Percentiles rank a stretch among this genome's conserved stretches.
Evolutionary conservation across 2,797 vertebrate genomes (phyloP).

Genomic region (Diglossa cyanea): DNA sequence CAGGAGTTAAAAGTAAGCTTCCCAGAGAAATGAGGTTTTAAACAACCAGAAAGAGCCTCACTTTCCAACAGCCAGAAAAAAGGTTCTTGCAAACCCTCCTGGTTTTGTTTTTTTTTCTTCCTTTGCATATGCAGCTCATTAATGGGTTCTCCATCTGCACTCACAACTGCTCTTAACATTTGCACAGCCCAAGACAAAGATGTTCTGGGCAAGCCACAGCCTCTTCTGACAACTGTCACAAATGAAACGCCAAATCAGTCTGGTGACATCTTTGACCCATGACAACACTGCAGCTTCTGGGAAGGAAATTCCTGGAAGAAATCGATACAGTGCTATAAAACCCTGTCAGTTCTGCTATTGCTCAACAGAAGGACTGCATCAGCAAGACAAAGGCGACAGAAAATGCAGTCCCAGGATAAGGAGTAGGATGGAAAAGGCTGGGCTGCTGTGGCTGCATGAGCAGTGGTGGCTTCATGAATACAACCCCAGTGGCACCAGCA

Average conservation of each 20-base stretch:
- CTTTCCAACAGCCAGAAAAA: neutral
- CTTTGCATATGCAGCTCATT: neutral
- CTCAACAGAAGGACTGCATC: slow-evolving; percentile 8
- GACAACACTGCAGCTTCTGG: neutral
- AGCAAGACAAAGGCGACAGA: neutral
- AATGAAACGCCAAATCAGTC: slow-evolving; percentile 17
- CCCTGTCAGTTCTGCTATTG: neutral
- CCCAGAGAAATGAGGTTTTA: neutral
- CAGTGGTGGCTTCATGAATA: neutral
- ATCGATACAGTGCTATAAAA: neutral
- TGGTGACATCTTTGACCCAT: slow-evolving; percentile 39
- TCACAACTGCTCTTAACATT: slow-evolving; percentile 26
- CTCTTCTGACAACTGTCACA: slow-evolving; percentile 18
- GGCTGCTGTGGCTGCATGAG: rapidly evolving
- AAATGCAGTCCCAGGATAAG: neutral
- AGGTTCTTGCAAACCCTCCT: neutral
- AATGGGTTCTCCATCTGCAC: slow-evolving; percentile 30
- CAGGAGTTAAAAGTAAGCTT: neutral
- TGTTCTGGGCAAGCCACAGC: neutral
- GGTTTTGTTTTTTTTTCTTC: neutral
- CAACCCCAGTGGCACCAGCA: neutral
- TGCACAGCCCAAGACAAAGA: neutral
- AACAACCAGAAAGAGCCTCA: neutral
- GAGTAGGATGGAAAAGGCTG: neutral
- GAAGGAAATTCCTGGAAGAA: slow-evolving; percentile 48